phyloP scores from a whole-genome alignment of 2,888 invertebrate species.

The Drosophila quinaria region DNA sequence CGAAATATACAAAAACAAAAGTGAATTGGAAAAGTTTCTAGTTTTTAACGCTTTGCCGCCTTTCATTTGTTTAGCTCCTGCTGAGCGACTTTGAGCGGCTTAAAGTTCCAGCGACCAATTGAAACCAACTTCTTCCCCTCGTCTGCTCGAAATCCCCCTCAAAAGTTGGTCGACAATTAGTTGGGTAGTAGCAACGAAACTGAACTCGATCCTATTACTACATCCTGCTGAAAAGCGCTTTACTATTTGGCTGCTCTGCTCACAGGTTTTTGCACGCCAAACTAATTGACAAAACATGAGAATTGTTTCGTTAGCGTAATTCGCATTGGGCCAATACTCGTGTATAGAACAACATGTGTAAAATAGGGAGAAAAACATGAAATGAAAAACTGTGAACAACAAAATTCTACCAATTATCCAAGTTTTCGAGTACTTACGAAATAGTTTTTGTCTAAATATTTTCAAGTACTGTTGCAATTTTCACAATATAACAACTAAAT shows the following conservation, averaged over 20 bases:
- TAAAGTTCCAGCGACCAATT: conserved; percentile 49
- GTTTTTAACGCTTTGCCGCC: conserved; percentile 77
- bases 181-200: conserved; percentile 21
- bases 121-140: not conserved
- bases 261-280: conserved; percentile 27
- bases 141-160: not conserved
- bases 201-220: conserved; percentile 22
- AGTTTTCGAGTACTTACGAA: not conserved
- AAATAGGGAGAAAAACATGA: not conserved
- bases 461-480: conserved; percentile 6
- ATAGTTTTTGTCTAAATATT: not conserved
- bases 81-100: conserved; percentile 55
- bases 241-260: conserved; percentile 35
- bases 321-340: conserved; percentile 4
- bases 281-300: conserved; percentile 54
- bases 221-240: conserved; percentile 36
- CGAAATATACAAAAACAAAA: conserved; percentile 42
- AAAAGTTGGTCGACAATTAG: conserved; percentile 70
- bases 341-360: conserved; percentile 11
- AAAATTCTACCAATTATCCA: conserved; percentile 11
- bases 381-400: not conserved
- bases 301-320: conserved; percentile 33
- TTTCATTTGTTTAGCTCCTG: conserved; percentile 70
- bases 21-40: conserved; percentile 76
- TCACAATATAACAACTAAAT: not conserved